Evolutionary conservation across 2,797 vertebrate genomes (phyloP).

Genomic region (Onychomys leucogaster): DNA sequence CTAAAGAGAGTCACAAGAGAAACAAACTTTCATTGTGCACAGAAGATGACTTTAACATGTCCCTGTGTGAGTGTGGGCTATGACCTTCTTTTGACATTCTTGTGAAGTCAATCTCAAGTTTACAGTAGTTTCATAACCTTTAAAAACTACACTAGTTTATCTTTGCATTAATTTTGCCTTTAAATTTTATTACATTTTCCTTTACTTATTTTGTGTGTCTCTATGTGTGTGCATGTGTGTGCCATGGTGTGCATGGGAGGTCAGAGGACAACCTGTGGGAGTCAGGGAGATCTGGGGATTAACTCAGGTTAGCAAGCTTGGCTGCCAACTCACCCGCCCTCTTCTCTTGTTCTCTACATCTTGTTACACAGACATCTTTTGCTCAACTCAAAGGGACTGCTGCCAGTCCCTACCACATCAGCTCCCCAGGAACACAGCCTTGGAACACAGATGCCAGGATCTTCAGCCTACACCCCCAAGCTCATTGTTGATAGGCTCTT

Average conservation of each 20-base stretch:
- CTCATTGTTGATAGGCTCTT: too few species aligned
- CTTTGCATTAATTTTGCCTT: background rate
- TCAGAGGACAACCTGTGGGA: background rate
- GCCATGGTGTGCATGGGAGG: background rate
- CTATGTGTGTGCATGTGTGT: background rate
- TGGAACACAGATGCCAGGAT: background rate
- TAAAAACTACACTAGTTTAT: background rate
- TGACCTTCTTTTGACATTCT: background rate
- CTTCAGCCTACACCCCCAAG: background rate
- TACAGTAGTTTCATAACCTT: background rate
- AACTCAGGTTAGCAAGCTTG: background rate
- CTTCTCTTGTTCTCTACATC: background rate
- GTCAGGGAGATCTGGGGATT: accelerated
- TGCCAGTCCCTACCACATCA: background rate
- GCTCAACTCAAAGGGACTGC: background rate
- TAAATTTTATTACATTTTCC: background rate
- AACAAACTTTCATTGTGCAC: background rate
- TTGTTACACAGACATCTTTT: background rate
- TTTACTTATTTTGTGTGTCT: background rate
- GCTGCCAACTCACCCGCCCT: background rate
- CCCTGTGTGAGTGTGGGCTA: background rate
- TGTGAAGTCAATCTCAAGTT: background rate
- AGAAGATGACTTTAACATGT: background rate
- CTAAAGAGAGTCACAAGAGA: background rate
- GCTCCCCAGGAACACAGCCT: background rate